These are phyloP conservation scores for Brachystomella parvula DNA, from an alignment of 1,140 invertebrate genomes.

Conservation along the genomic window DNA sequence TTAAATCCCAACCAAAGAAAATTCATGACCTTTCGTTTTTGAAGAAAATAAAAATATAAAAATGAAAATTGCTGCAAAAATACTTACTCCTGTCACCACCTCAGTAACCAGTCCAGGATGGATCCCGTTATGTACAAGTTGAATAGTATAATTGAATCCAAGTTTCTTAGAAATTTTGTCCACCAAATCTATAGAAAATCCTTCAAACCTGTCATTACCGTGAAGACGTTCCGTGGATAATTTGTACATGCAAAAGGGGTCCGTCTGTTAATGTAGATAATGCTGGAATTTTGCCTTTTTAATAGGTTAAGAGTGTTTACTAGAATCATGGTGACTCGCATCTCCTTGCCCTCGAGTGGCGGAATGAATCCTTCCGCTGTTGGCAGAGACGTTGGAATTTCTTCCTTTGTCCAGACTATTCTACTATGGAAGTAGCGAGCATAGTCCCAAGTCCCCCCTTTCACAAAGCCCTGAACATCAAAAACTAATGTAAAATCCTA, in stretches of 20 bases:
- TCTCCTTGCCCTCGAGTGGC: slow-evolving; percentile 73
- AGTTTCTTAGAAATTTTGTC: slow-evolving; percentile 69
- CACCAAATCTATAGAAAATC: slow-evolving; percentile 79
- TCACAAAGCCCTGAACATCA: slow-evolving; percentile 56
- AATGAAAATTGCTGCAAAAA: no score
- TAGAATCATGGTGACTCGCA: slow-evolving; percentile 82
- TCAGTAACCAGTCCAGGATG: slow-evolving; percentile 83
- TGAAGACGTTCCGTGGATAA: background rate
- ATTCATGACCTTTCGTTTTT: no score
- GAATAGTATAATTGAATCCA: slow-evolving; percentile 78
- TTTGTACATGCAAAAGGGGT: slow-evolving; percentile 20
- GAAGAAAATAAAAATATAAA: no score
- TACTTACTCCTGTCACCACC: slow-evolving; percentile 64
- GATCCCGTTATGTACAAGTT: slow-evolving; percentile 61
- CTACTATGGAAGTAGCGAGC: slow-evolving; percentile 63
- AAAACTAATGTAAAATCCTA: background rate
- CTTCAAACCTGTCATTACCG: slow-evolving; percentile 49
- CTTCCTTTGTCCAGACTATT: slow-evolving; percentile 73
- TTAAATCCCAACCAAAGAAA: no score
- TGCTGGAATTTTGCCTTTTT: background rate
- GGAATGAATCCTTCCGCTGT: slow-evolving; percentile 53
- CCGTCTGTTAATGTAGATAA: background rate
- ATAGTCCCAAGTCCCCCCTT: slow-evolving; percentile 85
- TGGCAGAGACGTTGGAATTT: slow-evolving; percentile 51
- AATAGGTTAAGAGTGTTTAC: slow-evolving; percentile 47